Evolutionary conservation across 2,888 invertebrate genomes (phyloP), one percentile per base, ranked within the genome.

Genomic region (Phragmatobia fuliginosa): DNA sequence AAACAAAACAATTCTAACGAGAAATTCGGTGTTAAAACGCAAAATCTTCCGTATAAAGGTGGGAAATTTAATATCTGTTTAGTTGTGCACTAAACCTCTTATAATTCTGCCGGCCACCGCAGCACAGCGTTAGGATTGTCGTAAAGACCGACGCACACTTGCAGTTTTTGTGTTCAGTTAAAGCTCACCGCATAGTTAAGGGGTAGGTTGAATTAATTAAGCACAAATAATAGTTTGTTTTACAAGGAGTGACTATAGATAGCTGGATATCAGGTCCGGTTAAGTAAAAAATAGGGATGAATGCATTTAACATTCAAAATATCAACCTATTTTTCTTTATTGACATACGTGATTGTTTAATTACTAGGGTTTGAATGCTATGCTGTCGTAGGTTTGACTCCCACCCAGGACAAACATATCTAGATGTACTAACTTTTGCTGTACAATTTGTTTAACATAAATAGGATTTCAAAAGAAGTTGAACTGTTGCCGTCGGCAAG

Each of bases 111-210:
- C 61, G 76, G 72, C 76, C 78, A 75, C 82, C 75, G 81, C 84
- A 84, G 83, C 87, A 63, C n/a, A 66, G 21, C 81, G 83, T 83
- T 36, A 41, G 63, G 79, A 74, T 72, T 78, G 86, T 89, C 92
- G 92, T 94, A 92, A 92, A 93, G 91, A 92, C 88, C 83, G 81
- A 74, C 84, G 85, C 89, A 89, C 90, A 89, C 92, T 90, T 90
- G 92, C 91, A 93, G 93, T 94, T 94, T 94, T 94, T 94, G 93
- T 89, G 87, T 85, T 77, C 78, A 87, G 86, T 83, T 85, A 89
- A 92, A 90, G 92, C 93, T 91, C 93, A 94, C 93, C 88, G 94
- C 94, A 92, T 89, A 87, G 89, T 94, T 94, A 94, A 92, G 92
- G 92, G 80, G 86, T 59, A 80, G 85, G 4, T 49, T 3, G 8